These are phyloP conservation scores for Aphis gossypii DNA, from an alignment of 1,140 invertebrate genomes.

Conservation along the genomic window DNA sequence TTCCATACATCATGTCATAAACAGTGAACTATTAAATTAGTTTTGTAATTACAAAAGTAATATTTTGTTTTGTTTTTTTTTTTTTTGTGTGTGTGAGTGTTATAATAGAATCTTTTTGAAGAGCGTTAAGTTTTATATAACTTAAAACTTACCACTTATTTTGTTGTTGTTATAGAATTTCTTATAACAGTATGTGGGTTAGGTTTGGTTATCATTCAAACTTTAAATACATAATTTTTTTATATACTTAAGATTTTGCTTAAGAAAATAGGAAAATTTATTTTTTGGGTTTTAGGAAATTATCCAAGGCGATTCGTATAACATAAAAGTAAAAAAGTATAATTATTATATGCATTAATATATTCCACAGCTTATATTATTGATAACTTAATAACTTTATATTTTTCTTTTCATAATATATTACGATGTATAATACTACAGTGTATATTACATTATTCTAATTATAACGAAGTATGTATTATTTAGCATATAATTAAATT, in stretches of 20 bases:
- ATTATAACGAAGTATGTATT: no score
- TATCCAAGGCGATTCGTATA: not conserved
- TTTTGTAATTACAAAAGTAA: slow-evolving; percentile 3
- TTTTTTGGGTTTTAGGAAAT: not conserved
- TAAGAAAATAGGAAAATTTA: not conserved
- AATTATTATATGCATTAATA: not conserved
- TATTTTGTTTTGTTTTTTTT: not conserved
- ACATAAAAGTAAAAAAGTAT: not conserved
- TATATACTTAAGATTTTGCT: not conserved
- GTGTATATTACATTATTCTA: no score
- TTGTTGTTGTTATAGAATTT: not conserved
- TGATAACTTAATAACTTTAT: not conserved
- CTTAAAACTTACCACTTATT: not conserved
- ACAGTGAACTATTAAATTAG: not conserved
- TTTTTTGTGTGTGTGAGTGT: no score
- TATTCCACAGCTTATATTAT: not conserved
- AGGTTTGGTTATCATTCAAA: not conserved
- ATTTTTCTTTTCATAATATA: not conserved
- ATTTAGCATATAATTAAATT: no score
- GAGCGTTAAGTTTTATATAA: not conserved
- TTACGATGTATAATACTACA: not conserved
- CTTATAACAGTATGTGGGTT: not conserved
- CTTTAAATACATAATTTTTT: not conserved
- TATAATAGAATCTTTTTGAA: not conserved
- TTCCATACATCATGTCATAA: not conserved